Conservation (phyloP, 2,888 invertebrate genomes). For the Dusona sp. region DNA sequence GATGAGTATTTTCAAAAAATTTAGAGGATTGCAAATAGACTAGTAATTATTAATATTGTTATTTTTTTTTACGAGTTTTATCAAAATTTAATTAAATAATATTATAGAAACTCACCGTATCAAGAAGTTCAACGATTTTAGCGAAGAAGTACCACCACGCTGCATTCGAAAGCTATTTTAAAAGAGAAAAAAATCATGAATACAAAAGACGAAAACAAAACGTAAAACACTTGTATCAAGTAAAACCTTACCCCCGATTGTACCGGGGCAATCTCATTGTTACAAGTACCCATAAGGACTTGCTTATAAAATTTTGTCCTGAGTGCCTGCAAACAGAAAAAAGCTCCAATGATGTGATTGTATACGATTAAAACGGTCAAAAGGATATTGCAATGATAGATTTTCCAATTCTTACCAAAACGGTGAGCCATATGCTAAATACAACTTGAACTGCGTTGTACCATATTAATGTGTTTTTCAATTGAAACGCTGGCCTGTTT, state of each 20-base stretch:
- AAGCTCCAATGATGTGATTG: neutral
- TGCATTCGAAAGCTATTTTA: slow-evolving; percentile 84
- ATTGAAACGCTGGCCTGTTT: slow-evolving; percentile 89
- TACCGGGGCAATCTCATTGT: slow-evolving; percentile 54
- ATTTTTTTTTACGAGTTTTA: neutral
- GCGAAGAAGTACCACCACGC: slow-evolving; percentile 87
- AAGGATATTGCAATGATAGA: neutral
- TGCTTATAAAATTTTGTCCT: slow-evolving; percentile 59
- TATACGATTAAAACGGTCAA: neutral
- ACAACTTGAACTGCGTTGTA: slow-evolving; percentile 96
- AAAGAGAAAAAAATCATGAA: slow-evolving; percentile 66
- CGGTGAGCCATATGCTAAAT: slow-evolving; percentile 91
- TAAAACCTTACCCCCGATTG: slow-evolving; percentile 73
- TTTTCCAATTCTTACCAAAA: slow-evolving; percentile 84
- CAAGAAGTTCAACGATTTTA: slow-evolving; percentile 87
- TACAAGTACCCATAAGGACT: slow-evolving; percentile 59
- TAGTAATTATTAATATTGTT: neutral
- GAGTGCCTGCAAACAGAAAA: slow-evolving; percentile 58
- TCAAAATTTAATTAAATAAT: neutral
- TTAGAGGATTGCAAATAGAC: neutral
- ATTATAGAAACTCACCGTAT: slow-evolving; percentile 85
- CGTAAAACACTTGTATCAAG: slow-evolving; percentile 8
- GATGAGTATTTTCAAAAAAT: neutral
- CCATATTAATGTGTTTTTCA: slow-evolving; percentile 90
- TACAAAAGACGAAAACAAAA: slow-evolving; percentile 7